Conservation (phyloP, 1,140 invertebrate genomes). For the Meloidogyne chitwoodi region DNA sequence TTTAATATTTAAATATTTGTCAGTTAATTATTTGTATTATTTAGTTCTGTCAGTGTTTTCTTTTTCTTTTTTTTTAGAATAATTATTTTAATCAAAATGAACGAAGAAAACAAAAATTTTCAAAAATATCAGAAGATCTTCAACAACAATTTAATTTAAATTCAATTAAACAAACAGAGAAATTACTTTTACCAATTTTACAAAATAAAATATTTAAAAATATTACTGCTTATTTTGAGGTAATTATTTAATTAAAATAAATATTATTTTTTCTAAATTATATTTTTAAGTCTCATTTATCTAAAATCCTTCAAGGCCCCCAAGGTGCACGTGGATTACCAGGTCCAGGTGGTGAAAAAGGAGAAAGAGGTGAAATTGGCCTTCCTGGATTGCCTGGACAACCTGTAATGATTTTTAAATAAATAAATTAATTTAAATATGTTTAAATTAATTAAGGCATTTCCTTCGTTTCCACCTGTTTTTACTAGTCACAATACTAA, state of each 20-base stretch:
- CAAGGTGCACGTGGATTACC: slow-evolving; percentile 49
- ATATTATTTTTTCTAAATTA: neutral
- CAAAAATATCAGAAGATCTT: slow-evolving; percentile 28
- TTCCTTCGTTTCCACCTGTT: slow-evolving; percentile 11
- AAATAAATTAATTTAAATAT: neutral
- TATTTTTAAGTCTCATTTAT: slow-evolving; percentile 7
- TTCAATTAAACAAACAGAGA: slow-evolving; percentile 16
- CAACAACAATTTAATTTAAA: neutral
- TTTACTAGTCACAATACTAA: slow-evolving; percentile 1
- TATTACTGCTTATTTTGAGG: slow-evolving; percentile 2
- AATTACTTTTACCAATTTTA: slow-evolving; percentile 46
- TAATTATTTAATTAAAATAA: neutral
- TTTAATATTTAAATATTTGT: neutral
- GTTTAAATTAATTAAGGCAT: neutral
- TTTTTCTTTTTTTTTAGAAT: no score
- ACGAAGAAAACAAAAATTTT: neutral
- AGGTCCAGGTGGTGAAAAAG: slow-evolving; percentile 48
- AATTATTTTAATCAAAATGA: neutral
- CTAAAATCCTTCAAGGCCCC: slow-evolving; percentile 36
- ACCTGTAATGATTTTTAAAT: neutral
- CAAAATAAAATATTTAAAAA: slow-evolving; percentile 33
- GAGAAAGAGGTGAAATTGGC: slow-evolving; percentile 53
- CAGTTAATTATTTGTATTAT: slow-evolving; percentile 3
- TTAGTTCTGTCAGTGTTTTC: slow-evolving; percentile 13
- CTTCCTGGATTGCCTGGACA: slow-evolving; percentile 45